Conservation (phyloP, 1,140 invertebrate species). For the Heterodera carotae region DNA sequence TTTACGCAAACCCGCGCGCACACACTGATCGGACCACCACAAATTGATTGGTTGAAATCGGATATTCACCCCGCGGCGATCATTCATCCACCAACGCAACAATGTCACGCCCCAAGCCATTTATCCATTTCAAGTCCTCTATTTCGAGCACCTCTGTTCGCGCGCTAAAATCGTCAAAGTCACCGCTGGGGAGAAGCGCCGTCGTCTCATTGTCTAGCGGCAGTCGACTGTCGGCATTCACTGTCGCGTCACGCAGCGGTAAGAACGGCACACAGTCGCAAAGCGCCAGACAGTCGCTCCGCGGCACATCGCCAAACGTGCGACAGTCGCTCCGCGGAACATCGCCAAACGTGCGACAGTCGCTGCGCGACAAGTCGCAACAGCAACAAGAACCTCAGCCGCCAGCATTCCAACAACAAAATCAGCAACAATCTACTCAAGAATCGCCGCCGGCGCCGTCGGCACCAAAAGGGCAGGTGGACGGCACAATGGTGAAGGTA, state of each 20-base stretch:
- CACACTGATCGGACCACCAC: neutral
- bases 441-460: neutral
- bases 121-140: conserved; percentile 10
- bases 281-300: neutral
- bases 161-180: neutral
- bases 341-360: neutral
- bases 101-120: conserved; percentile 10
- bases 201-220: neutral
- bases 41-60: conserved; percentile 1
- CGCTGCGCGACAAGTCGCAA: conserved; percentile 4
- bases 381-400: neutral
- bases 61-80: neutral
- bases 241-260: neutral
- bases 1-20: no score
- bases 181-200: no score
- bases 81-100: neutral
- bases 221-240: no score
- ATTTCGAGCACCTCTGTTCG: neutral
- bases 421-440: neutral
- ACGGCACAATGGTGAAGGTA: neutral
- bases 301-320: no score
- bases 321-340: neutral
- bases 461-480: neutral
- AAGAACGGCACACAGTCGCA: no score
- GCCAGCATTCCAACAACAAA: neutral